Evolutionary conservation across 92 coral and sea anemone species (phyloP), one percentile per base, ranked within the genome.

Genomic region (Siderastrea siderea): DNA sequence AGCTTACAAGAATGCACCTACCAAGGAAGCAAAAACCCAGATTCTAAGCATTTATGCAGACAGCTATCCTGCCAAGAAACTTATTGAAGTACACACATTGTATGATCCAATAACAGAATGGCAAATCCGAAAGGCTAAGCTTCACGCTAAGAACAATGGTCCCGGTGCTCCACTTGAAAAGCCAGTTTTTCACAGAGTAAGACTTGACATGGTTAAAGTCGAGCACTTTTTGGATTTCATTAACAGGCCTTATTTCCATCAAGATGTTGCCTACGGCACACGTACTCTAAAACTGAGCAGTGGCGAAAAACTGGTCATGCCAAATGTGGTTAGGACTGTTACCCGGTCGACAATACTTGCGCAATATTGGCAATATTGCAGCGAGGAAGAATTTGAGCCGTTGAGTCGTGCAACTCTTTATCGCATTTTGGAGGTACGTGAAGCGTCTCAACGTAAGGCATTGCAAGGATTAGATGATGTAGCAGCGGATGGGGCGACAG

Each of bases 61-160:
- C 60, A 84, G 51, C 38, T 85, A 84, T 90, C 63, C 93, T 4
- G 85, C 82, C 13, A 85, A 80, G 71, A 84, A 50, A 51, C 90
- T 90, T 7, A 85, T 90, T 13, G 89, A 90, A 78, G 47, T 90
- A 51, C 90, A 90, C 73, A 86, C 79, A 67, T 57, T 15, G 4
- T 79, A 79, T 66, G 86, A 87, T 71, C 85, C 90, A n/a, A 79
- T 87, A 68, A 84, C 90, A 71, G 89, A 84, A 81, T 90, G 90
- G 90, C 75, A 90, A 75, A 66, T 90, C 60, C 86, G 93, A 45
- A 90, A 90, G 67, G 93, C 93, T 48, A 84, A 88, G 52, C 80
- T 80, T 84, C 93, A 90, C 11, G 93, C 82, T 75, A 80, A 75
- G 44, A 61, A 53, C 61, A 50, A 87, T 11, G 90, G 90, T 61